Evolutionary conservation across 1,140 invertebrate species (phyloP).

Genomic region (Amyelois transitella): DNA sequence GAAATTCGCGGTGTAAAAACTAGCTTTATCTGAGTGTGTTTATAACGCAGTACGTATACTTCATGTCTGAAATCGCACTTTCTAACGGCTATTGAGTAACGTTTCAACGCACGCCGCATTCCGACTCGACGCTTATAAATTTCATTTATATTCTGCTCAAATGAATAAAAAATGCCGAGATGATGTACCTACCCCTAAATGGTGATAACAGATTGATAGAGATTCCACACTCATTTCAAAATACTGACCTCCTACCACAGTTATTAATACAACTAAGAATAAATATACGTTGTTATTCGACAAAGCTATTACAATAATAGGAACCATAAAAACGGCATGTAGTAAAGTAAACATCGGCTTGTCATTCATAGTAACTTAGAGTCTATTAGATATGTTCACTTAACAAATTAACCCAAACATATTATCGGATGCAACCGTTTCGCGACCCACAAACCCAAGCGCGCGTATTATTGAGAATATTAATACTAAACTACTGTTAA

Average conservation of each 20-base stretch:
- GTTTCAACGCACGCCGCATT: constrained; percentile 26
- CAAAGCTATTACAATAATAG: too few relatives aligned
- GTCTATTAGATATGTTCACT: too few relatives aligned
- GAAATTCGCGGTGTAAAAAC: neutral
- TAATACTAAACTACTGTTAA: constrained; percentile 15
- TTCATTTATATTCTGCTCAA: constrained; percentile 17
- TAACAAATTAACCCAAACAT: too few relatives aligned
- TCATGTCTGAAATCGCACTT: constrained; percentile 34
- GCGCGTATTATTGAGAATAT: constrained; percentile 27
- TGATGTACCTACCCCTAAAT: too few relatives aligned
- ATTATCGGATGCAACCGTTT: constrained; percentile 40
- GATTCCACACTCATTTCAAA: too few relatives aligned
- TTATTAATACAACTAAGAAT: too few relatives aligned
- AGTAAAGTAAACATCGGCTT: too few relatives aligned
- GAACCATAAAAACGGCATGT: too few relatives aligned
- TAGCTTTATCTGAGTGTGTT: constrained; percentile 3
- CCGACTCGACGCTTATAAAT: constrained; percentile 17
- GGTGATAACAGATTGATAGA: too few relatives aligned
- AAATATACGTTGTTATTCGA: too few relatives aligned
- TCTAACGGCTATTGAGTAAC: constrained; percentile 41
- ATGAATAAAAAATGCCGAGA: neutral
- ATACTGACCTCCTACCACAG: too few relatives aligned
- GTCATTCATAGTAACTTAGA: too few relatives aligned
- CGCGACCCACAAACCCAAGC: constrained; percentile 46
- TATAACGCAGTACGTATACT: constrained; percentile 28